phyloP scores from a whole-genome alignment of 2,797 vertebrate genomes.

The Lindbergichthys nudifrons region DNA sequence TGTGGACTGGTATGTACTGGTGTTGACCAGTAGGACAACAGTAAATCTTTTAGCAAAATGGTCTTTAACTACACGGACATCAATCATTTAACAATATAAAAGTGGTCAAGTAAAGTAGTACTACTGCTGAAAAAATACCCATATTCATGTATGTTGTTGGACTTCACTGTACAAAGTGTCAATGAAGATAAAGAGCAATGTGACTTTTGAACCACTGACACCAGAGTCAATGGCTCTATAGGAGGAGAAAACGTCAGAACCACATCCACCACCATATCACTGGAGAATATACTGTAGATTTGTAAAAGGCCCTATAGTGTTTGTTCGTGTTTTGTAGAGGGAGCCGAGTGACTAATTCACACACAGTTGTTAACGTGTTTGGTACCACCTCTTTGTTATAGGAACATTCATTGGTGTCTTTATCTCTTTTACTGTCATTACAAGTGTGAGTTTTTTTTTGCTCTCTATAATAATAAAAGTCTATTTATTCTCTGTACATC shows the following conservation, averaged over 20 bases:
- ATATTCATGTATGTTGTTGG: constrained; percentile 10
- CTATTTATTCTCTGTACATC: constrained; percentile 64
- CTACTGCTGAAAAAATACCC: constrained; percentile 17
- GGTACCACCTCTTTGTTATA: constrained; percentile 47
- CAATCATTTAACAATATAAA: neutral
- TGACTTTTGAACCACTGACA: constrained; percentile 30
- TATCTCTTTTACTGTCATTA: constrained; percentile 51
- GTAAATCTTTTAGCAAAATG: constrained; percentile 17
- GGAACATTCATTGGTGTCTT: constrained; percentile 33
- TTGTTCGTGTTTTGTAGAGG: constrained; percentile 41
- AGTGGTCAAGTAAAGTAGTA: constrained; percentile 8
- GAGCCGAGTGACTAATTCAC: constrained; percentile 26
- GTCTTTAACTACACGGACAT: neutral
- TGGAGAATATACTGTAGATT: constrained; percentile 54
- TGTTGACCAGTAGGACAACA: constrained; percentile 21
- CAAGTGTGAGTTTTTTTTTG: constrained; percentile 49
- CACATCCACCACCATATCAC: neutral
- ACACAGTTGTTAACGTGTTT: constrained; percentile 38
- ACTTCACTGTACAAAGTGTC: constrained; percentile 17
- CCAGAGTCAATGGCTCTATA: neutral
- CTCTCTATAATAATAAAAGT: constrained; percentile 71
- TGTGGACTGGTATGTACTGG: constrained; percentile 7
- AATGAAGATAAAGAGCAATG: constrained; percentile 12
- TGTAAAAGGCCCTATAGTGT: constrained; percentile 16
- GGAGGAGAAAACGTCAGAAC: constrained; percentile 12